Evolutionary conservation across 2,888 invertebrate species (phyloP), one percentile per base, ranked within the genome.

Genomic region (Dysmachus trigonus): DNA sequence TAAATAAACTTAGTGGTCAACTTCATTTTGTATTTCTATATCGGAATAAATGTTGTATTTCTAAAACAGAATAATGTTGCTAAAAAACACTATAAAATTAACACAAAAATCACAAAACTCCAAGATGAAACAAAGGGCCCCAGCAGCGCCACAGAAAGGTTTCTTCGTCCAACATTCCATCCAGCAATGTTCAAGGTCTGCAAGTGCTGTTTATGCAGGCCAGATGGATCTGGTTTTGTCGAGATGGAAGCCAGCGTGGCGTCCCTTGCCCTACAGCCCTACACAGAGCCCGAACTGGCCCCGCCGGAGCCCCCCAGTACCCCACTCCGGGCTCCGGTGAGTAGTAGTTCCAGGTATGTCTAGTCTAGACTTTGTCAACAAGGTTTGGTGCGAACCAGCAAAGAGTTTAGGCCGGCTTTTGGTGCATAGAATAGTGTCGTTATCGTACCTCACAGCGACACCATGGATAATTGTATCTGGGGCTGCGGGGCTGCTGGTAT

Each of bases 281-380:
- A 73, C 73, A 73, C 8, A 31, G 27, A 41, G 18, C 27, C 22
- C 62, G 62, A n/a, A 31, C 33, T 7, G 33, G 27, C 27, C 62
- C 22, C 22, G 22, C 47, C 62, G 22, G 27, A 7, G 73, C 30
- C 33, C 18, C 33, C 3, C n/a, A n/a, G 35, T 31, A 1, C 13
- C 62, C 47, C 2, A 51, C 2, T 10, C 15, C 13, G 33, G 3
- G 35, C 15, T n/a, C 31, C 15, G 73, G 4, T 5, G 35, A 73
- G 31, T 31, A 73, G 15, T 73, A 73, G 73, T 18, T 35, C 31
- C 13, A 62, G 73, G 33, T 6, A n/a, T 33, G 31, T 73, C 73
- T 73, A 73, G 31, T 73, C 73, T 73, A 73, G 73, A 30, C 73
- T 33, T 73, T 73, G 73, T 73, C 73, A 73, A 33, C 73, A 13